These are phyloP conservation scores for Nicator chloris DNA, from an alignment of 2,113 vertebrate species.

Conservation along the genomic window DNA sequence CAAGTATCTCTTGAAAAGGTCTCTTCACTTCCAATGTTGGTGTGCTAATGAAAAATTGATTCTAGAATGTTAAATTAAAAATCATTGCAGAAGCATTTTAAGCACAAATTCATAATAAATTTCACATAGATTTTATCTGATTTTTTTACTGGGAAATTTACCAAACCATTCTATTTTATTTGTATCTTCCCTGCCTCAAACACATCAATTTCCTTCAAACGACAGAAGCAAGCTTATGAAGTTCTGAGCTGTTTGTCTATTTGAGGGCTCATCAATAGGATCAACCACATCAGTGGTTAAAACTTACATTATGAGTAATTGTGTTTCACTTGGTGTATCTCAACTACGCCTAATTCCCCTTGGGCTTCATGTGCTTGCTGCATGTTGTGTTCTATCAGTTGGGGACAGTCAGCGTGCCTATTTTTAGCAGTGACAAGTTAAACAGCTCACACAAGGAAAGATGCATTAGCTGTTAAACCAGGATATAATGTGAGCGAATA, in stretches of 20 bases:
- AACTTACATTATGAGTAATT: background rate
- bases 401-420: background rate
- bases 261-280: background rate
- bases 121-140: background rate
- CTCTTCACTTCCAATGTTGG: background rate
- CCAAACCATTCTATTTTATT: background rate
- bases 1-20: rapidly evolving
- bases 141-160: background rate
- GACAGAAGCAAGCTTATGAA: background rate
- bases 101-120: background rate
- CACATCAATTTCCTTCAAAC: background rate
- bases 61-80: background rate
- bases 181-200: background rate
- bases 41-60: background rate
- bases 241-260: background rate
- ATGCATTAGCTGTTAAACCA: background rate
- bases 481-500: background rate
- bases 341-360: background rate
- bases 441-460: background rate
- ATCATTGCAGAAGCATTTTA: background rate
- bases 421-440: background rate
- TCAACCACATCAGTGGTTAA: background rate
- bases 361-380: background rate
- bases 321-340: background rate
- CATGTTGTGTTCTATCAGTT: background rate